phyloP scores from a whole-genome alignment of 2,888 invertebrate species.

The Dromius quadrimaculatus region DNA sequence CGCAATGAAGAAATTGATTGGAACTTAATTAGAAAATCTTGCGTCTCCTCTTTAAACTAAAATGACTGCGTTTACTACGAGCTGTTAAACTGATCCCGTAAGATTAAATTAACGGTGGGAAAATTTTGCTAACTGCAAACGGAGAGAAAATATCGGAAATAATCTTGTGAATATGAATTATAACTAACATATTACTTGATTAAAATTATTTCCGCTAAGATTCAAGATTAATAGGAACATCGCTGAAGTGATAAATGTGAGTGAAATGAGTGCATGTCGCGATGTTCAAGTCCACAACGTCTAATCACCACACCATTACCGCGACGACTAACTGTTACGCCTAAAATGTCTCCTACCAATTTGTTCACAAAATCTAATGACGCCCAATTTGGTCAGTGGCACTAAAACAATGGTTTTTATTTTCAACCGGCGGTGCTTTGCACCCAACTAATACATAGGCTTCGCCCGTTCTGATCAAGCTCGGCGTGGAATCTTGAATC shows the following conservation, averaged over 20 bases:
- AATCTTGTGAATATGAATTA: background rate
- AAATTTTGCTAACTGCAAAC: conserved; percentile 10
- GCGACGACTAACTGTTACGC: no score
- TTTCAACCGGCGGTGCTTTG: no score
- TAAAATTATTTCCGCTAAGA: conserved; percentile 24
- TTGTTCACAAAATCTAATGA: no score
- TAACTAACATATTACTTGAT: background rate
- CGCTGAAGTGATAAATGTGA: no score
- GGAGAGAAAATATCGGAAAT: conserved; percentile 26
- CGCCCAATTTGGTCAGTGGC: no score
- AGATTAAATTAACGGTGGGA: conserved; percentile 21
- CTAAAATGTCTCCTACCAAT: background rate
- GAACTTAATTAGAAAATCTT: conserved; percentile 17
- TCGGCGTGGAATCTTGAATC: no score
- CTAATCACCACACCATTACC: no score
- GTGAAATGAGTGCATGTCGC: no score
- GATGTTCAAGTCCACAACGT: no score
- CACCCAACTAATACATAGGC: no score
- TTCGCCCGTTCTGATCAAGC: no score
- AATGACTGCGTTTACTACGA: conserved; percentile 22
- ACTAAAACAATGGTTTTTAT: no score
- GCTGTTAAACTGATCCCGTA: conserved; percentile 9
- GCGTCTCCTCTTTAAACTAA: conserved; percentile 2
- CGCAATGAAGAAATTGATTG: conserved; percentile 29
- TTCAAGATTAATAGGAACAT: conserved; percentile 21